These are phyloP conservation scores for Caenorhabditis sp. DNA, from an alignment of 2,888 invertebrate species.

Conservation along the genomic window DNA sequence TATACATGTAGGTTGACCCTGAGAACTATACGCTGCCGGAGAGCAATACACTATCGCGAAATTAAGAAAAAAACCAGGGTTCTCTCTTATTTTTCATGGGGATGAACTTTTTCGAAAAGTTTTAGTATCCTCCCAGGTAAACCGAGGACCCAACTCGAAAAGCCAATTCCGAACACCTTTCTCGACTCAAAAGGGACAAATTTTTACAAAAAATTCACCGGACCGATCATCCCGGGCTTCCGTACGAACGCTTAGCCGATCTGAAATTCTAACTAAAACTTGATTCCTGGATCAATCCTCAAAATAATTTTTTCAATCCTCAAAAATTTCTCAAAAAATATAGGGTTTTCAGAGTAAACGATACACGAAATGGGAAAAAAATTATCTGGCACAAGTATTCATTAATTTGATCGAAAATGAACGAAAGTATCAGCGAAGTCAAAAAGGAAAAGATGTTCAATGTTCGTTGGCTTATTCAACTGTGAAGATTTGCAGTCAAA, in stretches of 20 bases:
- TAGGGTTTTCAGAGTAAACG: slow-evolving; percentile 37
- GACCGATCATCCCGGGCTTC: too few relatives aligned
- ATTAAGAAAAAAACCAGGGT: too few relatives aligned
- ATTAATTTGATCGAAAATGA: slow-evolving; percentile 35
- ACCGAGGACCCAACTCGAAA: too few relatives aligned
- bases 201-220: too few relatives aligned
- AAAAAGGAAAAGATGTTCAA: slow-evolving; percentile 29
- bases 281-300: not conserved
- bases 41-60: too few relatives aligned
- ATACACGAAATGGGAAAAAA: slow-evolving; percentile 51
- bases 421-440: slow-evolving; percentile 40
- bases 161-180: too few relatives aligned
- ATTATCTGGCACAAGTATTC: slow-evolving; percentile 49
- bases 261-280: slow-evolving; percentile 2
- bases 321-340: too few relatives aligned
- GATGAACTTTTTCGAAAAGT: too few relatives aligned
- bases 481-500: slow-evolving; percentile 30
- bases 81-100: too few relatives aligned
- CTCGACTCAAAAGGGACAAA: too few relatives aligned
- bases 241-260: not conserved
- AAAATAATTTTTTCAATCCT: not conserved
- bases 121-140: too few relatives aligned
- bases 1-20: slow-evolving; percentile 30
- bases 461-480: slow-evolving; percentile 17
- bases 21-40: too few relatives aligned